A percentile compares a stretch with the other conserved stretches of the same genome.
These are phyloP conservation scores for Dryadula phaetusa DNA, from an alignment of 2,888 invertebrate species.

Conservation along the genomic window DNA sequence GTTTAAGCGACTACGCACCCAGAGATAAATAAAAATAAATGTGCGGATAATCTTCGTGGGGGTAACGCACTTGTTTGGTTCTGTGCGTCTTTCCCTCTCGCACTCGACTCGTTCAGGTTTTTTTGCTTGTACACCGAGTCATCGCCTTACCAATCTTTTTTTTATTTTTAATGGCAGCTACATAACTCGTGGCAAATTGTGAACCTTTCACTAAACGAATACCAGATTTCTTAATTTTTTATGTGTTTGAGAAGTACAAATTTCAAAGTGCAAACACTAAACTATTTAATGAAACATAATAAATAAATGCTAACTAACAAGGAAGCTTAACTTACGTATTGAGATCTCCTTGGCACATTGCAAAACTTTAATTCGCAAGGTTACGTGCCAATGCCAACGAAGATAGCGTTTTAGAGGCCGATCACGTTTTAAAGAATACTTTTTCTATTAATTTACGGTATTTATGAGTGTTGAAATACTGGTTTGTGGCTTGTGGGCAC, in stretches of 20 bases:
- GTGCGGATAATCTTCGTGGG: constrained; percentile 76
- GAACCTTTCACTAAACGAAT: constrained; percentile 68
- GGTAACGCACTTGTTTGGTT: constrained; percentile 82
- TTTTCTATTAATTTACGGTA: constrained; percentile 41
- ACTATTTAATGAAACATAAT: background rate
- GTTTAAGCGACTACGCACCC: constrained; percentile 56
- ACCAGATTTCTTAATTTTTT: constrained; percentile 47
- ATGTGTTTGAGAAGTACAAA: constrained; percentile 32
- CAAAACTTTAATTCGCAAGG: constrained; percentile 51
- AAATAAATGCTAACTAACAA: background rate
- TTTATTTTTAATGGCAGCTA: constrained; percentile 71
- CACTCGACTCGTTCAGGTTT: constrained; percentile 60
- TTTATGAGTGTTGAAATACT: constrained; percentile 28
- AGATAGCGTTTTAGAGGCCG: constrained; percentile 40
- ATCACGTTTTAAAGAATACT: constrained; percentile 38
- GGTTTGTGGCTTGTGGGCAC: constrained; percentile 47
- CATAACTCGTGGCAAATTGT: constrained; percentile 64
- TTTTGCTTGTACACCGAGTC: constrained; percentile 72
- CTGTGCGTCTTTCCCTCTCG: constrained; percentile 64
- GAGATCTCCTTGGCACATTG: constrained; percentile 48
- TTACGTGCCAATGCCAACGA: constrained; percentile 44
- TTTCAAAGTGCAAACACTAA: background rate
- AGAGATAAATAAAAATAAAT: constrained; percentile 73
- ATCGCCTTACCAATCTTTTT: constrained; percentile 73
- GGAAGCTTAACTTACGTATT: constrained; percentile 30